Base-by-base conservation (phyloP, 53 echinoderm and acorn worm genomes). In the Temnopleurus reevesii region DNA sequence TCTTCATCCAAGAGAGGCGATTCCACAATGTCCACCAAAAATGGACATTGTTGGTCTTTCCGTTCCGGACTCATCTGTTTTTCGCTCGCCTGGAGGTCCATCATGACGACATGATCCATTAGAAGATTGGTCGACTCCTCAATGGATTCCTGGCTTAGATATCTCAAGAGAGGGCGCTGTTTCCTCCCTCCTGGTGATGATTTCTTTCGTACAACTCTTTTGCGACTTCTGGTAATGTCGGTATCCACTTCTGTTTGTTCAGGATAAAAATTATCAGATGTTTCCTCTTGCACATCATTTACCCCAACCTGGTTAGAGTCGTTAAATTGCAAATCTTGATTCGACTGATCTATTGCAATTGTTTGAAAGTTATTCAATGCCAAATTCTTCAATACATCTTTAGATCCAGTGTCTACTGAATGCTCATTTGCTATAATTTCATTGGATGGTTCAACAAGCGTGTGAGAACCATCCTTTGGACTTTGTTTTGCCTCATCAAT, bases 41-140 rank as follows among this genome's bases (percentile, higher is more conserved):
- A 86, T 27, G 86, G 86, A 19, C 33, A 83, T 36, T 23, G 56
- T 33, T 19, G 2, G 6, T 55, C 56, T 46, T 4, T 63, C 33
- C 44, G n/a, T 57, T 21, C 58, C 18, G 56, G 30, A 26, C 30
- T 61, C 24, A 0, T 38, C 2, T 45, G 44, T 1, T 46, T 28
- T 19, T 0, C 36, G 13, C 46, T 33, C 12, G 23, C 26, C 27
- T 63, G 44, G 27, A 86, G 41, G 49, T 86, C 86, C 64, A 86
- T 61, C 86, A 86, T 46, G 12, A 86, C 86, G 25, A 86, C 51
- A 31, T 86, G 86, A 19, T 86, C 86, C 64, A 86, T 60, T 17
- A 86, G 64, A 2, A 86, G 86, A 46, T 46, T 86, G 61, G 86
- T 86, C 3, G 86, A 86, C 30, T 86, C 86, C 59, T 86, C 86